Evolutionary conservation across 2,888 invertebrate genomes (phyloP), one percentile per base, ranked within the genome.

Genomic region (Noctua pronuba): DNA sequence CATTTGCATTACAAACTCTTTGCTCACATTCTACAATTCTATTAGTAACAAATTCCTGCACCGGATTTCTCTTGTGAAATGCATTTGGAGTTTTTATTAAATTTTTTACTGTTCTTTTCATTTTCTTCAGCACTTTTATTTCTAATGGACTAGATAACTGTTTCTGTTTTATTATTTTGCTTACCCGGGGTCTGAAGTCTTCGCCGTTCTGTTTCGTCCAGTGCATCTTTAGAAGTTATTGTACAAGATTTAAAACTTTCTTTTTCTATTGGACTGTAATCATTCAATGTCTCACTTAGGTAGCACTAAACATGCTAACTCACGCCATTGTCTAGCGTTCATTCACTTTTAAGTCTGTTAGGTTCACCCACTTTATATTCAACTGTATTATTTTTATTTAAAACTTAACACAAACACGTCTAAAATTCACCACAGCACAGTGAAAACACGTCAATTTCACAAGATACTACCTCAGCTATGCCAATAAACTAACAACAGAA

Each of bases 131-230:
- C 24, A 75, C 31, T 72, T 76, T 11, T 35, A 77, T 85, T 69
- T 70, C 62, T 66, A 68, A 49, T 73, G 24, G 44, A 62, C 52
- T 69, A 65, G 46, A 66, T 49, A 65, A 41, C 7, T 18, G 21
- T 49, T 77, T 24, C 28, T 41, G 10, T 55, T 84, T 72, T 41
- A 24, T 77, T 62, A 24, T 70, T 74, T 79, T 44, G 72, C 83
- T 83, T 83, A 83, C 83, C 83, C 38, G 41, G 13, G 82, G 55
- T 55, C 28, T 73, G 52, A 41, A 46, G 64, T 66, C 49, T 77
- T 77, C 85, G 21, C 28, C n/a, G 38, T 83, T 85, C 49, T 75
- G 49, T 72, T 84, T 84, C 28, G 65, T 81, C 85, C 85, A 85
- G 24, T 41, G 77, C 83, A 83, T 83, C 21, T 80, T 85, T 49